phyloP scores from a whole-genome alignment of 2,113 vertebrate species.

The Arizona elegans region DNA sequence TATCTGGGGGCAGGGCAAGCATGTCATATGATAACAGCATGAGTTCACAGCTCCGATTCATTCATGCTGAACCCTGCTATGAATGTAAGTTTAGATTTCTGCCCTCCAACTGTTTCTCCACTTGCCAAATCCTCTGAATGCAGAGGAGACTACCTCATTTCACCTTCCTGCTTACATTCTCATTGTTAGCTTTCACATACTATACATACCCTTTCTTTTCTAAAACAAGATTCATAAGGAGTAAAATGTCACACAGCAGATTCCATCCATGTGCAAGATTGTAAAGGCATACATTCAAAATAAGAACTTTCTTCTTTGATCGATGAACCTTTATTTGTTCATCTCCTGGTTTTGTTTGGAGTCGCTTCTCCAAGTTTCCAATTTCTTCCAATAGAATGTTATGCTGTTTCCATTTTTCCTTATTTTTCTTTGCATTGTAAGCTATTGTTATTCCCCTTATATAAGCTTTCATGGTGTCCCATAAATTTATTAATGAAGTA shows the following conservation, averaged over 20 bases:
- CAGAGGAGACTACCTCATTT: background rate
- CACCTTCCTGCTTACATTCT: too few relatives aligned
- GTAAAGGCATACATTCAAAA: background rate
- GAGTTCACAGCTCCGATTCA: slow-evolving; percentile 22
- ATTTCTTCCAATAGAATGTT: too few relatives aligned
- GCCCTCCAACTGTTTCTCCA: background rate
- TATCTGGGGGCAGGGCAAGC: background rate
- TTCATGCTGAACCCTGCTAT: background rate
- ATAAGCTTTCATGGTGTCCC: too few relatives aligned
- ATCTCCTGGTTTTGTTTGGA: too few relatives aligned
- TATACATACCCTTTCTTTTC: background rate
- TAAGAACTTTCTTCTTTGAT: background rate
- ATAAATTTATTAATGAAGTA: too few relatives aligned
- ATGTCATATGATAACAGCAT: background rate
- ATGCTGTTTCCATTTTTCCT: too few relatives aligned
- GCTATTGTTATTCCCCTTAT: too few relatives aligned
- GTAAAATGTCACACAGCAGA: background rate
- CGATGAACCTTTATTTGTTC: too few relatives aligned
- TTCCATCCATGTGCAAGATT: background rate
- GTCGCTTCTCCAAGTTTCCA: too few relatives aligned
- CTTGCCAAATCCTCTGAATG: background rate
- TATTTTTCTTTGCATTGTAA: too few relatives aligned
- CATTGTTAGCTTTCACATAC: background rate
- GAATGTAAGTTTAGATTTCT: background rate
- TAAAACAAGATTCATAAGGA: background rate